Evolutionary conservation across 2,797 vertebrate species (phyloP).

Genomic region (Spea hammondii): DNA sequence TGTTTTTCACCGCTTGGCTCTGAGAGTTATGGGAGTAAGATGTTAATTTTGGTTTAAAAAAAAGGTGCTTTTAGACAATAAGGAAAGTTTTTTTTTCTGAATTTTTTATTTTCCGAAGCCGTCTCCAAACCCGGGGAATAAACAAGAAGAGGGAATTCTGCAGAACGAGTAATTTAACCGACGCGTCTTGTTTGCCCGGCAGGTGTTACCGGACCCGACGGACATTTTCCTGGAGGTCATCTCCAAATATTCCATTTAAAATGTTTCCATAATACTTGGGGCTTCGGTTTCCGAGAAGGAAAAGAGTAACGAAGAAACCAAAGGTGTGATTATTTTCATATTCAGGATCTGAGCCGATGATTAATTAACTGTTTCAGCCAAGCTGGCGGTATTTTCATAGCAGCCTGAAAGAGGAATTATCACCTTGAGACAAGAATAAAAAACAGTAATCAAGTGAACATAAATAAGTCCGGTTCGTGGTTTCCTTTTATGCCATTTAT

Average conservation of each 20-base stretch:
- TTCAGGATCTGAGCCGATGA: not conserved
- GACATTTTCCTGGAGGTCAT: slow-evolving; percentile 43
- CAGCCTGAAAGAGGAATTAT: too few species aligned
- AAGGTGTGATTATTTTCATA: slow-evolving; percentile 27
- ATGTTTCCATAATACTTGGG: slow-evolving; percentile 38
- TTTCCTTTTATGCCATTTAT: too few species aligned
- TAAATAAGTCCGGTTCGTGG: too few species aligned
- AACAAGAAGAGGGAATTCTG: not conserved
- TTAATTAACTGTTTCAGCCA: slow-evolving; percentile 1
- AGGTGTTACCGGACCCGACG: slow-evolving; percentile 37
- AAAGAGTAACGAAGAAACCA: slow-evolving; percentile 17
- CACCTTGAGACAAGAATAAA: too few species aligned
- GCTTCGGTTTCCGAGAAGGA: slow-evolving; percentile 20
- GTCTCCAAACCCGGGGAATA: too few species aligned
- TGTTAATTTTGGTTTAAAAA: too few species aligned
- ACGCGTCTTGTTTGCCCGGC: slow-evolving; percentile 31
- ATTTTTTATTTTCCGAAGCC: too few species aligned
- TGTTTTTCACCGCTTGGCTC: too few species aligned
- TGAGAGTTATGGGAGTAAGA: too few species aligned
- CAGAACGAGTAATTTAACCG: not conserved
- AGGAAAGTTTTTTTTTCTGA: too few species aligned
- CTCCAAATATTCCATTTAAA: slow-evolving; percentile 31
- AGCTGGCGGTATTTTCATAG: not conserved
- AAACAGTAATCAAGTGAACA: too few species aligned
- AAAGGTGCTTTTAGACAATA: too few species aligned